phyloP scores from a whole-genome alignment of 2,888 invertebrate species.

The Himalopsyche japonica region DNA sequence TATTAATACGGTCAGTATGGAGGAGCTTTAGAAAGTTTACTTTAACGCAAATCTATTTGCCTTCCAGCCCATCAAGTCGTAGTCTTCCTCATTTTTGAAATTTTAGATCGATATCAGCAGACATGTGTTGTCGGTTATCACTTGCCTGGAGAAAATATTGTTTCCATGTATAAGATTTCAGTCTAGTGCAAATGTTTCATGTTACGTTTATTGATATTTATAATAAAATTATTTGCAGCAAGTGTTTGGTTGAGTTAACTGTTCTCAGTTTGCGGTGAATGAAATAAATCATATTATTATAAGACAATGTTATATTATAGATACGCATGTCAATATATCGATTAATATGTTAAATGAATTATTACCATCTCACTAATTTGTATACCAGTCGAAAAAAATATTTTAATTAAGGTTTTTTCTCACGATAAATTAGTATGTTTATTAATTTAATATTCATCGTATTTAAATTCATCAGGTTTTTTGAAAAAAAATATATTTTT shows the following conservation, averaged over 20 bases:
- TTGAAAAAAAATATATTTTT: too few species aligned
- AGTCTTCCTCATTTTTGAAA: conserved; percentile 36
- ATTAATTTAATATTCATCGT: too few species aligned
- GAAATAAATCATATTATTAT: too few species aligned
- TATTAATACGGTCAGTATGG: neutral
- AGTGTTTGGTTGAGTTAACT: neutral
- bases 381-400: too few species aligned
- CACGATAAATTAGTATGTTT: too few species aligned
- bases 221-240: neutral
- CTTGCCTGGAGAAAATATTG: neutral
- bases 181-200: neutral
- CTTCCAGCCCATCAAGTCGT: conserved; percentile 31
- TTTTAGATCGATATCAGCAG: conserved; percentile 27
- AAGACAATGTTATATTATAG: too few species aligned
- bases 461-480: too few species aligned
- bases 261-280: neutral
- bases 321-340: too few species aligned
- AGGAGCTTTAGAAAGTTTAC: neutral
- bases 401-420: too few species aligned
- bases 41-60: conserved; percentile 30
- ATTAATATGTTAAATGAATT: too few species aligned
- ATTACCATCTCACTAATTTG: too few species aligned
- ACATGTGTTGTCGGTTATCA: neutral
- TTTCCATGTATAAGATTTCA: neutral
- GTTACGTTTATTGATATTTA: neutral